phyloP scores from a whole-genome alignment of 1,140 invertebrate genomes.

The Bursaphelenchus mucronatus region DNA sequence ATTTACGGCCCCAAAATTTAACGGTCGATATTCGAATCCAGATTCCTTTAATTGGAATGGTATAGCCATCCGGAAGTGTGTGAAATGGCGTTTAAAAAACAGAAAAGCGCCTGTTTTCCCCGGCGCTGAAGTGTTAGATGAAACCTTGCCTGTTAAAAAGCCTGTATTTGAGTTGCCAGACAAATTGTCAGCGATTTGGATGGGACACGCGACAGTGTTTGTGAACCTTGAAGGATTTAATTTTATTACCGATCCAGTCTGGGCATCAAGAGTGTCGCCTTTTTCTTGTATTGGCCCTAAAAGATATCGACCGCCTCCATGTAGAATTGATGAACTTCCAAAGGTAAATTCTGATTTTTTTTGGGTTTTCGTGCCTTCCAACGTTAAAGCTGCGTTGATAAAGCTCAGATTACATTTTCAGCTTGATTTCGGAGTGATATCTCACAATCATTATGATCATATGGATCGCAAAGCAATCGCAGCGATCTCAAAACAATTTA shows the following conservation, averaged over 20 bases:
- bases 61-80: no score
- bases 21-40: no score
- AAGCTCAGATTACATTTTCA: constrained; percentile 12
- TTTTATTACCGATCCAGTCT: constrained; percentile 45
- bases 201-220: constrained; percentile 44
- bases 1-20: no score
- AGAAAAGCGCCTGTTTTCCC: constrained; percentile 12
- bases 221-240: constrained; percentile 37
- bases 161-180: constrained; percentile 24
- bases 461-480: constrained; percentile 34
- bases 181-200: constrained; percentile 39
- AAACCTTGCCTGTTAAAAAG: constrained; percentile 26
- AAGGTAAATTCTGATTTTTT: constrained; percentile 14
- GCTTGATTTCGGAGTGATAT: constrained; percentile 43
- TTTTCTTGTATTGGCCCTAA: constrained; percentile 30
- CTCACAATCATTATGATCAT: constrained; percentile 51
- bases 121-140: constrained; percentile 16
- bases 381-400: neutral
- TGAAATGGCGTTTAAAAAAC: no score
- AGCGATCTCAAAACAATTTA: constrained; percentile 31
- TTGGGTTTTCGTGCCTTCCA: constrained; percentile 2
- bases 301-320: constrained; percentile 39
- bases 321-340: constrained; percentile 38
- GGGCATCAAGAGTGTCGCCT: constrained; percentile 30
- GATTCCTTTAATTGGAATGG: no score